These are phyloP conservation scores for Holcopasites calliopsidis DNA, from an alignment of 1,140 invertebrate genomes.

Conservation along the genomic window DNA sequence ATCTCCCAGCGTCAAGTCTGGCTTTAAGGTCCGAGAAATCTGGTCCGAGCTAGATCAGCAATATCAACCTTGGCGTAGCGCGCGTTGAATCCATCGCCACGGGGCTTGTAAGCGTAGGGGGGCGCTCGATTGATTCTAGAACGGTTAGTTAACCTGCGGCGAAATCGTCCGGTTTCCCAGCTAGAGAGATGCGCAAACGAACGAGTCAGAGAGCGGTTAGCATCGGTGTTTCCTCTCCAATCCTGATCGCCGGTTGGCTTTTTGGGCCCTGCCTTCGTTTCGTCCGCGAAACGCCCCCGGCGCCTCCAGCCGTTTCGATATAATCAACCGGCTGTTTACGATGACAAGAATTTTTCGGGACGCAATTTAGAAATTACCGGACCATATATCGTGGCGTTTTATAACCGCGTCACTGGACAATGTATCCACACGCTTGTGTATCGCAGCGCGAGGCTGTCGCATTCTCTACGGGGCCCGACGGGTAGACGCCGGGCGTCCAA, in stretches of 20 bases:
- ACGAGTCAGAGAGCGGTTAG: background rate
- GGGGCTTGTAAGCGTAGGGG: background rate
- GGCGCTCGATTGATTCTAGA: conserved; percentile 26
- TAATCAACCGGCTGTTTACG: conserved; percentile 76
- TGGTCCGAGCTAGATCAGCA: no score
- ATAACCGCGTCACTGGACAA: conserved; percentile 65
- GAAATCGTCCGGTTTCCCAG: conserved; percentile 16
- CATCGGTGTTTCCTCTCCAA: background rate
- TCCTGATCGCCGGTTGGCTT: background rate
- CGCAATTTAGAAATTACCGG: conserved; percentile 80
- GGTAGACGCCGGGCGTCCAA: conserved; percentile 50
- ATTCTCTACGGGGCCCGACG: conserved; percentile 41
- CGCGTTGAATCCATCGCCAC: no score
- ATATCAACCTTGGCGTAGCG: no score
- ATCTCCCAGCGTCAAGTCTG: no score
- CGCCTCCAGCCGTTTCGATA: conserved; percentile 66
- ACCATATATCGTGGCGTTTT: conserved; percentile 77
- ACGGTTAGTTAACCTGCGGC: no score
- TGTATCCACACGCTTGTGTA: conserved; percentile 72
- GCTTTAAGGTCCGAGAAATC: no score
- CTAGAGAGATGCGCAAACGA: conserved; percentile 30
- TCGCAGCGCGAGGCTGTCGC: conserved; percentile 42
- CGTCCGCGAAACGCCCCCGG: conserved; percentile 51
- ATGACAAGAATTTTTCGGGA: conserved; percentile 77
- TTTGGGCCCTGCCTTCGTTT: conserved; percentile 20